These are phyloP conservation scores for Protonibea diacanthus DNA, from an alignment of 2,797 vertebrate species.

Conservation along the genomic window DNA sequence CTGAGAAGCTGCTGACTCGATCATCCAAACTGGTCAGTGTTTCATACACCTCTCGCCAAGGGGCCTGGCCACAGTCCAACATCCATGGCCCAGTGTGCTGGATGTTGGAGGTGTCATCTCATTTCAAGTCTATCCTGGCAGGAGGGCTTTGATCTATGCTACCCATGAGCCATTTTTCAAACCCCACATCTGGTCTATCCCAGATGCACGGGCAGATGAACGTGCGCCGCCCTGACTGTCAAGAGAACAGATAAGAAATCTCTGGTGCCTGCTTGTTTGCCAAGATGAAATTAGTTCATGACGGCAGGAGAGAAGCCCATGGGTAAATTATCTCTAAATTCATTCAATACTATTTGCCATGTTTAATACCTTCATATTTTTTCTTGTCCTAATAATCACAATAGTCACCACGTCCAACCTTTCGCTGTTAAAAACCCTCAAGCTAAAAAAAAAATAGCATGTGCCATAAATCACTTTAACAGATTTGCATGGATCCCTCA, in stretches of 20 bases:
- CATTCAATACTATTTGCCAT: conserved; percentile 7
- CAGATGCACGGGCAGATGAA: conserved; percentile 69
- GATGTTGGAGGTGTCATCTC: conserved; percentile 65
- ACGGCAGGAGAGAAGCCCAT: conserved; percentile 29
- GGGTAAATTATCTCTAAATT: conserved; percentile 46
- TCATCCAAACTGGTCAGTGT: conserved; percentile 69
- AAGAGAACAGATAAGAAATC: conserved; percentile 55
- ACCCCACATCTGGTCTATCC: conserved; percentile 63
- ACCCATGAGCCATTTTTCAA: conserved; percentile 49
- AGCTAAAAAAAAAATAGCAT: conserved; percentile 19
- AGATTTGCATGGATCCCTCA: conserved; percentile 38
- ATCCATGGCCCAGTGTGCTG: conserved; percentile 45
- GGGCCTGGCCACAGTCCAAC: conserved; percentile 64
- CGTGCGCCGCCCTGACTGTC: conserved; percentile 35
- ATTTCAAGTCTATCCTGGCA: conserved; percentile 66
- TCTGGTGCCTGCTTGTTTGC: conserved; percentile 57
- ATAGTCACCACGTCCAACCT: neutral
- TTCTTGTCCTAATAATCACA: neutral
- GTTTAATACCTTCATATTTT: conserved; percentile 16
- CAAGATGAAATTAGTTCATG: conserved; percentile 56
- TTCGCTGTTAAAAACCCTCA: conserved; percentile 22
- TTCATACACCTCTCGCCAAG: conserved; percentile 59
- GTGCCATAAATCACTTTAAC: conserved; percentile 35
- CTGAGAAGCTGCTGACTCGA: conserved; percentile 73
- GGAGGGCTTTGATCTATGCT: conserved; percentile 74